Base-by-base conservation (phyloP, 2,888 invertebrate species). In the Lasioglossum morio region DNA sequence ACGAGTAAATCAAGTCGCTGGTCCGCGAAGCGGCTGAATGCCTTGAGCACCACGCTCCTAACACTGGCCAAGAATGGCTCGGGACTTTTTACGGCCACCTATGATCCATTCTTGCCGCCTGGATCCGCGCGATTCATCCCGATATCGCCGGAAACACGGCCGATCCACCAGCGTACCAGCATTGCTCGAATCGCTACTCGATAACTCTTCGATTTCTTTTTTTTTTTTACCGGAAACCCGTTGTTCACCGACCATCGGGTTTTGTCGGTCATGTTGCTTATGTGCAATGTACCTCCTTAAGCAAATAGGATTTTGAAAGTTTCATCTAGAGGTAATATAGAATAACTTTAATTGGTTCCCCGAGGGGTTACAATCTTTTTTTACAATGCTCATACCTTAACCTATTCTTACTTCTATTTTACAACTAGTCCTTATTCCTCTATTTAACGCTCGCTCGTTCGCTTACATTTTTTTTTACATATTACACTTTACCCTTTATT, bases 1-100 rank as follows among this genome's bases (percentile, higher is more conserved):
- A 91, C 89, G 91, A 91, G 91, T 91, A 92, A 91, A 91, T 91
- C 91, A 91, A 91, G 87, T 87, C 91, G 89, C 88, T 84, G 89
- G 84, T 81, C 82, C 88, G 89, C 91, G 87, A 91, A 86, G 86
- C 85, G 88, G 74, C 84, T 89, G 86, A 91, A 91, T 92, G 86
- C 89, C 86, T 83, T 77, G 69, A 80, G 85, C 84, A 79, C 77
- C 60, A 46, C 60, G 27, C 79, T 81, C 74, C 81, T 84, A 85
- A 86, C 79, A 81, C 91, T 79, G 79, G 91, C 84, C 89, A 86
- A 90, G 90, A 90, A 90, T 90, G 90, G 85, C 83, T 82, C 83
- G 90, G 82, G 81, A 82, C 83, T 90, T 91, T 90, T 91, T 23
- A 72, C 74, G 70, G 60, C 12, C 23, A 19, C 76, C 69, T 23